Percentiles rank a stretch among this genome's conserved stretches.
Evolutionary conservation across 2,888 invertebrate species (phyloP).

Genomic region (Hirtodrosophila alboralis): DNA sequence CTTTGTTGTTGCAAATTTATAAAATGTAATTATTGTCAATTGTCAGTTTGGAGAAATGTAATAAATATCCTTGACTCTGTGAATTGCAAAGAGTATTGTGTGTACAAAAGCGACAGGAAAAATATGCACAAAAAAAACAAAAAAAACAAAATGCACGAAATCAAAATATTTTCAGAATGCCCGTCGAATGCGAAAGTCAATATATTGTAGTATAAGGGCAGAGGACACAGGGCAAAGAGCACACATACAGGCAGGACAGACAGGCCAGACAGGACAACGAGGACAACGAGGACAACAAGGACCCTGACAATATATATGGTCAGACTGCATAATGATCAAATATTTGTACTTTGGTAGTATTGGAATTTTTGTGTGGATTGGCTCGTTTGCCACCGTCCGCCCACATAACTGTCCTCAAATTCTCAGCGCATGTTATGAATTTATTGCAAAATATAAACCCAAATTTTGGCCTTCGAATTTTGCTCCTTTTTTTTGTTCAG

Average conservation of each 20-base stretch:
- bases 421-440: conserved; percentile 22
- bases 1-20: too few relatives aligned
- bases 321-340: conserved; percentile 40
- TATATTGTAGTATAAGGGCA: conserved; percentile 1
- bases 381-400: not conserved
- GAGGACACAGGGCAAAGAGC: too few relatives aligned
- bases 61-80: too few relatives aligned
- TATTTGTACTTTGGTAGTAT: conserved; percentile 20
- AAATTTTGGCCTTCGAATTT: conserved; percentile 15
- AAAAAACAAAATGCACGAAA: conserved; percentile 37
- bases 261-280: too few relatives aligned
- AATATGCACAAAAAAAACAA: conserved; percentile 18
- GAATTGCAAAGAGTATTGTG: too few relatives aligned
- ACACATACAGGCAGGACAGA: too few relatives aligned
- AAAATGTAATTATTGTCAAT: too few relatives aligned
- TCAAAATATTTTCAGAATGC: conserved; percentile 38
- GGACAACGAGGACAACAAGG: too few relatives aligned
- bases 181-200: conserved; percentile 11
- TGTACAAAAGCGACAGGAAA: conserved; percentile 1
- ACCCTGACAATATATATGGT: too few relatives aligned
- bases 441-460: conserved; percentile 24
- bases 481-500: too few relatives aligned
- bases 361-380: conserved; percentile 23
- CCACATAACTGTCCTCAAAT: conserved; percentile 3
- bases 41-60: too few relatives aligned